phyloP scores from a whole-genome alignment of 2,113 vertebrate species.

The Bucco capensis region DNA sequence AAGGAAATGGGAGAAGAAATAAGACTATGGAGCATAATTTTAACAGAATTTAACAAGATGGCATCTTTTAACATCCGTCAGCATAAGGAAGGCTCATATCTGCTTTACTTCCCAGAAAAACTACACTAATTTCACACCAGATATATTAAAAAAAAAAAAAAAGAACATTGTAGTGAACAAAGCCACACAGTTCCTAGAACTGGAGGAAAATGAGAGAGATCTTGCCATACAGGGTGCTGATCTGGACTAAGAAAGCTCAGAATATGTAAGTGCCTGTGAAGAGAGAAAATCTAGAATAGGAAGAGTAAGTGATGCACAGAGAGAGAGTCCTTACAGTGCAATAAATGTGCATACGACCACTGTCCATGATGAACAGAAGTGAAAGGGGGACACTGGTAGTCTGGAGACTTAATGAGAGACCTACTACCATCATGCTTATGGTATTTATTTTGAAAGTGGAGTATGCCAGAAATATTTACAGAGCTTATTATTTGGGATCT shows the following conservation, averaged over 20 bases:
- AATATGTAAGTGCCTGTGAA: fast-evolving
- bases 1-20: background rate
- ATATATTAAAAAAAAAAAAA: background rate
- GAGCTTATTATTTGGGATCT: background rate
- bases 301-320: background rate
- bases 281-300: background rate
- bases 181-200: background rate
- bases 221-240: background rate
- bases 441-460: background rate
- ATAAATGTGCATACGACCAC: background rate
- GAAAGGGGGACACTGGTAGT: background rate
- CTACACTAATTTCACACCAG: background rate
- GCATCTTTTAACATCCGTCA: background rate
- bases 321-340: background rate
- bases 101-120: background rate
- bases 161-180: background rate
- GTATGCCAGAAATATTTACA: background rate
- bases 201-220: background rate
- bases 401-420: background rate
- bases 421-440: fast-evolving
- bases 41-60: background rate
- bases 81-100: background rate
- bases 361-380: background rate
- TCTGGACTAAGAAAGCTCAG: background rate
- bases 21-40: background rate